Evolutionary conservation across 1,140 invertebrate genomes (phyloP), one percentile per base, ranked within the genome.

Genomic region (Cydia fagiglandana): DNA sequence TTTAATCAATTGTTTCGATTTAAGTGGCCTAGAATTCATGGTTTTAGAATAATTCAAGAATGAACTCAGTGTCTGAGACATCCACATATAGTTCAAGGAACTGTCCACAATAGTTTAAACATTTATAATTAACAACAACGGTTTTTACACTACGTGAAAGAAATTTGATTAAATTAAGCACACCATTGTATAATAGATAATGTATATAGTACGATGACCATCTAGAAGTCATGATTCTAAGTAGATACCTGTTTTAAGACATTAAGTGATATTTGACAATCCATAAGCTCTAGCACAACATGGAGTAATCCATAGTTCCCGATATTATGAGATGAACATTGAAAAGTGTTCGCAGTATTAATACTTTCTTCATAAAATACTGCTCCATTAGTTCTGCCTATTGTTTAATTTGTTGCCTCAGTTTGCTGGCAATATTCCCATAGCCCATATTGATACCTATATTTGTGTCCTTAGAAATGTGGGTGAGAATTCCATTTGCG

Each of bases 71-170:
- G 73, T 73, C 47, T 73, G 73, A 53, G 38, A 34, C 66, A 15
- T 20, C 17, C 24, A 73, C 12, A 24, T 50, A 73, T 41, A 82
- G 78, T 80, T 82, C 83, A 86, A 91, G 89, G 89, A 91, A 91
- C 89, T 87, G 81, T 82, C 86, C 77, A 86, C 82, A 81, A 80
- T 82, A 75, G 76, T 81, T 78, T 80, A 83, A 80, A 83, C 75
- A 82, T 78, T 83, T 82, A 85, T 83, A 83, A 85, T 86, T 85
- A 88, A 86, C 83, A 91, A 90, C 88, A 88, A 88, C 83, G 81
- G 85, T 86, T 85, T 47, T 85, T 80, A 87, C 77, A 83, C 84
- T 73, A 73, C 13, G 47, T 53, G 38, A 70, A 38, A 13, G 2
- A 45, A 70, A 70, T 6, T 20, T 17, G 15, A 34, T n/a, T 34